Conservation (phyloP, 2,797 vertebrate species). For the Myoxocephalus aenaeus region DNA sequence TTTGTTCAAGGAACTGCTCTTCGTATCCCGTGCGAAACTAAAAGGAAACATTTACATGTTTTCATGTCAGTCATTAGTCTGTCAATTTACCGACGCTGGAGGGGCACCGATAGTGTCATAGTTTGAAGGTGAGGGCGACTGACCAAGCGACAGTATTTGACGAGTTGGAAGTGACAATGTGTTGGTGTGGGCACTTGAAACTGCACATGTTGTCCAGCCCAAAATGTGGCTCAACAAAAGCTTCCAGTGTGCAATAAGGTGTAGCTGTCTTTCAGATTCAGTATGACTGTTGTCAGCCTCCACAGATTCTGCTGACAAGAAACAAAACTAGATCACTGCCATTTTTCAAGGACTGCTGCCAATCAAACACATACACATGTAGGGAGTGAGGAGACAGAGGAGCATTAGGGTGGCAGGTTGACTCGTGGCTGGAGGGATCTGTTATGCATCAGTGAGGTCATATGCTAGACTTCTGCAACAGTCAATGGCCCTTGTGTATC, state of each 20-base stretch:
- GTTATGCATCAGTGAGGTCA: not conserved
- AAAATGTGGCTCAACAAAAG: not conserved
- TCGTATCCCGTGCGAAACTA: too few relatives aligned
- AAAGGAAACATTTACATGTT: too few relatives aligned
- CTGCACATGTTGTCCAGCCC: not conserved
- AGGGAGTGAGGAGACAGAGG: not conserved
- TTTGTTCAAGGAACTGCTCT: too few relatives aligned
- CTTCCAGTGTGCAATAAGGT: not conserved
- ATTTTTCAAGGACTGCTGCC: slow-evolving; percentile 10
- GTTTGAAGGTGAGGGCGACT: too few relatives aligned
- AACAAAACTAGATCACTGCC: slow-evolving; percentile 3
- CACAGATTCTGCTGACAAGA: slow-evolving; percentile 25
- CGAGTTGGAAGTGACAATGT: too few relatives aligned
- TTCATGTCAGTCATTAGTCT: too few relatives aligned
- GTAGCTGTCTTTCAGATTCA: not conserved
- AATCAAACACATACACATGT: slow-evolving; percentile 1
- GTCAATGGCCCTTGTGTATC: not conserved
- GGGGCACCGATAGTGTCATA: too few relatives aligned
- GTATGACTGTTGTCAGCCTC: slow-evolving; percentile 10
- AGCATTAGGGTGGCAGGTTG: not conserved
- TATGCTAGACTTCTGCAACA: not conserved
- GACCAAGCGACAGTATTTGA: too few relatives aligned
- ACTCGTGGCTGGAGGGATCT: not conserved
- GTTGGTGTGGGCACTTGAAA: not conserved
- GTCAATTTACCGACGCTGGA: too few relatives aligned